These are phyloP conservation scores for Lordiphosa clarofinis DNA, from an alignment of 1,140 invertebrate species.

Conservation along the genomic window DNA sequence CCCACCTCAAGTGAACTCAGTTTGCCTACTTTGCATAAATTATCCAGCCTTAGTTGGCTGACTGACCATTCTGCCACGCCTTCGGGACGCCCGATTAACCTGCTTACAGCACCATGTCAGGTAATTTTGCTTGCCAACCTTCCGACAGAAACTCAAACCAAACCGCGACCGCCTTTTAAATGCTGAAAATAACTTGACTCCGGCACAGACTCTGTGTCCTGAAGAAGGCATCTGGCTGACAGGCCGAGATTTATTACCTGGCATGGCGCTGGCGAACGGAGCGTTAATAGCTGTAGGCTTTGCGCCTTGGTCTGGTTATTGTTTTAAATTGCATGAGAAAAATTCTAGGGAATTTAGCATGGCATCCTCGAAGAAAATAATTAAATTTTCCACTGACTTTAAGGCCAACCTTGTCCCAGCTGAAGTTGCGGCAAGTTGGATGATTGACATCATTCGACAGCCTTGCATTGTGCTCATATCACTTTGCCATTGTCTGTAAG, in stretches of 20 bases:
- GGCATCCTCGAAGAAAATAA: conserved; percentile 47
- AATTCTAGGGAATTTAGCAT: conserved; percentile 46
- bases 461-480: conserved; percentile 31
- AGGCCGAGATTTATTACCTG: conserved; percentile 66
- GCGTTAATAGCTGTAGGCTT: conserved; percentile 52
- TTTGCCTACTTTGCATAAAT: no score
- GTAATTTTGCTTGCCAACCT: conserved; percentile 38
- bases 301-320: conserved; percentile 38
- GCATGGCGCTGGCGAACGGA: conserved; percentile 34
- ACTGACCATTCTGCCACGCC: background rate
- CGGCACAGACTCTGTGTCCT: conserved; percentile 11
- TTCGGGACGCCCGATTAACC: conserved; percentile 37
- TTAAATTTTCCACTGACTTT: conserved; percentile 56
- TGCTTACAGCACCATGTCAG: conserved; percentile 23
- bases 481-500: conserved; percentile 38
- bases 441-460: conserved; percentile 66
- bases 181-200: conserved; percentile 36
- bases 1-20: no score
- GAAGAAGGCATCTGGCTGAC: conserved; percentile 48
- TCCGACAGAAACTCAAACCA: conserved; percentile 11
- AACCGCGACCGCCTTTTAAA: conserved; percentile 28
- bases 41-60: no score
- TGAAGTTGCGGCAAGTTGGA: background rate
- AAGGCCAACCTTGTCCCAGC: conserved; percentile 45
- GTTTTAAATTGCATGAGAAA: conserved; percentile 49